phyloP scores from a whole-genome alignment of 2,797 vertebrate genomes.

The Melopsittacus undulatus region DNA sequence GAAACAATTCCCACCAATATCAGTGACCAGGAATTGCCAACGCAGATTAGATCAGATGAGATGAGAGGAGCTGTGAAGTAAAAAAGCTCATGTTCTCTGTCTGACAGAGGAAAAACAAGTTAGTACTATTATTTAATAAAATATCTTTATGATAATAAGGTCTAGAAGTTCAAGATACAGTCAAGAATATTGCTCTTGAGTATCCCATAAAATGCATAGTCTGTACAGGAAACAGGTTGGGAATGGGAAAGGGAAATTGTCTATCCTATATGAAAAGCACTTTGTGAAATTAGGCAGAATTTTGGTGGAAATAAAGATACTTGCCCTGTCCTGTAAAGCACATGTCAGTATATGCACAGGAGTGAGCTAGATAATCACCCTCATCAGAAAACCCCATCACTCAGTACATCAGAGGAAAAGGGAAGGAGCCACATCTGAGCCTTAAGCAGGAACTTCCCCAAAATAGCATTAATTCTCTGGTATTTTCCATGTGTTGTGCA shows the following conservation, averaged over 20 bases:
- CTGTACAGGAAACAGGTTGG: background rate
- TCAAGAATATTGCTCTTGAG: background rate
- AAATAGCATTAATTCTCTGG: background rate
- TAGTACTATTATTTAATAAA: background rate
- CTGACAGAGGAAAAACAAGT: background rate
- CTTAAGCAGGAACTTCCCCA: background rate
- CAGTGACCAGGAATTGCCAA: background rate
- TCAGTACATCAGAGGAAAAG: background rate
- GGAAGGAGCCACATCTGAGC: background rate
- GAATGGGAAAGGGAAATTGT: background rate
- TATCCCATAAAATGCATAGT: background rate
- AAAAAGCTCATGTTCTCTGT: background rate
- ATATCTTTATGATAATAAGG: background rate
- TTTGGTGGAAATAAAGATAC: background rate
- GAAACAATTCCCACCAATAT: background rate
- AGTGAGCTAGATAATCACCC: background rate
- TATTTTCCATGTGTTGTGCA: background rate
- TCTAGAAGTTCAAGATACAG: background rate
- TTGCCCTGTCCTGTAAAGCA: background rate
- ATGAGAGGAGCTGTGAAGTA: background rate
- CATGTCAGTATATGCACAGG: background rate
- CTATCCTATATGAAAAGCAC: background rate
- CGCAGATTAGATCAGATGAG: background rate
- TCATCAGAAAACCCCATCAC: background rate
- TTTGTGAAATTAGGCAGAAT: background rate